Conservation (phyloP, 2,113 vertebrate genomes). For the Dipodomys spectabilis region DNA sequence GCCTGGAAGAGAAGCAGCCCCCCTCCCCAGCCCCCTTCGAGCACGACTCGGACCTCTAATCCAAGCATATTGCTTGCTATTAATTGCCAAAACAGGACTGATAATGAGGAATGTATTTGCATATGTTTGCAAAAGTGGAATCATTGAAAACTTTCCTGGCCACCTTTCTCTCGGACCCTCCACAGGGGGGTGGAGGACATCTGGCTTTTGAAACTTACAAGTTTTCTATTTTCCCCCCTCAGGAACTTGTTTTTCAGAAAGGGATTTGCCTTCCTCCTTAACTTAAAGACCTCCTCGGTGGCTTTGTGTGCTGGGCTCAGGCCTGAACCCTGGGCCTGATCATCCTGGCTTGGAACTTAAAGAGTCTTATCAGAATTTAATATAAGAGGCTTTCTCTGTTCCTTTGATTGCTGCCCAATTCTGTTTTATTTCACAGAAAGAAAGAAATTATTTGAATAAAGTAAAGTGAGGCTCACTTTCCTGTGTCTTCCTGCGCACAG, state of each 20-base stretch:
- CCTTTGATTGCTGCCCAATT: constrained; percentile 34
- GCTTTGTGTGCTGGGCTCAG: constrained; percentile 37
- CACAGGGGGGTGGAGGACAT: not conserved
- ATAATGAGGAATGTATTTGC: constrained; percentile 73
- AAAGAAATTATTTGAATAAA: constrained; percentile 79
- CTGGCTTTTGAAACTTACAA: constrained; percentile 6
- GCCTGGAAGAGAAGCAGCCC: constrained; percentile 45
- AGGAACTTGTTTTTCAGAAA: constrained; percentile 60
- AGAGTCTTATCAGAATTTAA: constrained; percentile 88
- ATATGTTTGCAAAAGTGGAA: constrained; percentile 74
- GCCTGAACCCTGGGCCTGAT: constrained; percentile 40
- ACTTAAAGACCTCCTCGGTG: not conserved
- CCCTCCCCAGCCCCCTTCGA: constrained; percentile 26
- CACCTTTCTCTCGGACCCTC: not conserved
- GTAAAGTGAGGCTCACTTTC: constrained; percentile 11
- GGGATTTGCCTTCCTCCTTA: constrained; percentile 39
- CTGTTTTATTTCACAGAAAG: constrained; percentile 48
- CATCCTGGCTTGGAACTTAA: constrained; percentile 68
- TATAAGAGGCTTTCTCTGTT: constrained; percentile 81
- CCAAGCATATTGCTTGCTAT: constrained; percentile 90
- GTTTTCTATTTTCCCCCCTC: constrained; percentile 54
- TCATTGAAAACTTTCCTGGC: too few species aligned
- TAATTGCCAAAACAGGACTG: constrained; percentile 81
- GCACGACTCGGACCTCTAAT: constrained; percentile 80
- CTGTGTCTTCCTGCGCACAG: not conserved